Percentiles rank a stretch among this genome's conserved stretches.
Evolutionary conservation across 1,140 invertebrate species (phyloP).

Genomic region (Phocides pigmalion): DNA sequence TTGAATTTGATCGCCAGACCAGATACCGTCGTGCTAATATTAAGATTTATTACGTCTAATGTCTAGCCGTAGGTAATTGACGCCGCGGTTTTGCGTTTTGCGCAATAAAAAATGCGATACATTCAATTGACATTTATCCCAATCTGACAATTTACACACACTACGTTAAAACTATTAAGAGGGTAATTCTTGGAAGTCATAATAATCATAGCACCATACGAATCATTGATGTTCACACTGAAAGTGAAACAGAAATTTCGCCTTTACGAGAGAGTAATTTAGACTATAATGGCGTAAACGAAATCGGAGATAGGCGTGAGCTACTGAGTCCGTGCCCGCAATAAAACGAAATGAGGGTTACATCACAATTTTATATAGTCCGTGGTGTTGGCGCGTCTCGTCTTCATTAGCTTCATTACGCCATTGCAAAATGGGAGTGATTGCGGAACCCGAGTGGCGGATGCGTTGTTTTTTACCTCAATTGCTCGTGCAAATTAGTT

Average conservation of each 20-base stretch:
- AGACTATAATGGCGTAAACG: conserved; percentile 2
- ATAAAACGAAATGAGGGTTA: conserved; percentile 39
- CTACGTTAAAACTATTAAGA: conserved; percentile 30
- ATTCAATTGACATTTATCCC: conserved; percentile 14
- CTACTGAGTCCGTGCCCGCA: conserved; percentile 7
- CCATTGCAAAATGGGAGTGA: conserved; percentile 46
- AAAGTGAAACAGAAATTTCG: not conserved
- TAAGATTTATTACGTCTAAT: conserved; percentile 27
- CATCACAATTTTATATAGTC: conserved; percentile 56
- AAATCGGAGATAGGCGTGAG: conserved; percentile 17
- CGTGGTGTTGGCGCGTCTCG: conserved; percentile 45
- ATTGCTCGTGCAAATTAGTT: conserved; percentile 28
- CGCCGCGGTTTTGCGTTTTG: not conserved
- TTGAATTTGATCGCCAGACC: conserved; percentile 17
- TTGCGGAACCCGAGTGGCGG: conserved; percentile 41
- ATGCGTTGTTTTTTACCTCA: conserved; percentile 35
- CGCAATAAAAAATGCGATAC: conserved; percentile 11
- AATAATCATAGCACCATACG: conserved; percentile 18
- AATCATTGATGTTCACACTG: conserved; percentile 20
- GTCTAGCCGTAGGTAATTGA: conserved; percentile 7
- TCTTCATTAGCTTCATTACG: conserved; percentile 58
- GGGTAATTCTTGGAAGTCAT: conserved; percentile 33
- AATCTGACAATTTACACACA: conserved; percentile 20
- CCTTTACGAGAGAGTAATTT: not conserved
- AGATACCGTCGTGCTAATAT: conserved; percentile 31